phyloP scores from a whole-genome alignment of 2,797 vertebrate genomes.

The Cynodonichthys magdalenae region DNA sequence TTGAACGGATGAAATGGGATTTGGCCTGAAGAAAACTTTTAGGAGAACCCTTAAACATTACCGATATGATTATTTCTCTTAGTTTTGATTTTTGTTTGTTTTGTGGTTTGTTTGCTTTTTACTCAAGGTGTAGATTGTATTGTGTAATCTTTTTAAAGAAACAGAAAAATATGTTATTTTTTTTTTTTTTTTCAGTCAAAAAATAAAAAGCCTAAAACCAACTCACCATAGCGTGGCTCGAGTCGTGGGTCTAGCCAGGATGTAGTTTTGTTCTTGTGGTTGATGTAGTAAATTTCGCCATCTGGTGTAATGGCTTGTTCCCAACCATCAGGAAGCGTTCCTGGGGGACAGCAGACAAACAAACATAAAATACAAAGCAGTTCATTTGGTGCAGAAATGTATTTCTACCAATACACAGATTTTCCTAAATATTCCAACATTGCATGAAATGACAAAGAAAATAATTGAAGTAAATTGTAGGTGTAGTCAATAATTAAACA shows the following conservation, averaged over 20 bases:
- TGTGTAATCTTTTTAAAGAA: not conserved
- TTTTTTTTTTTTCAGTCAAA: not conserved
- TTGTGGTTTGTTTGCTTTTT: too few relatives aligned
- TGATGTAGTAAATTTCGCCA: slow-evolving; percentile 99
- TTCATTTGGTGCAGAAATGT: slow-evolving; percentile 19
- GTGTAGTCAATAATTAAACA: not conserved
- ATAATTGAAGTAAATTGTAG: not conserved
- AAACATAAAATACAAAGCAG: slow-evolving; percentile 45
- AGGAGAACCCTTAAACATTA: too few relatives aligned
- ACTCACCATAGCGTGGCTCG: slow-evolving; percentile 96
- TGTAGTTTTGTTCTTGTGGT: slow-evolving; percentile 99
- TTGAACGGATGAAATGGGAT: too few relatives aligned
- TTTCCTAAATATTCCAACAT: not conserved
- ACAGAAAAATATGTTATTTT: not conserved
- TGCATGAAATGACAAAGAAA: not conserved
- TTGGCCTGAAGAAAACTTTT: too few relatives aligned
- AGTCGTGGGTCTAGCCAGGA: slow-evolving; percentile 98
- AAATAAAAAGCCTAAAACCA: slow-evolving; percentile 16
- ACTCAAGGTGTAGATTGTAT: too few relatives aligned
- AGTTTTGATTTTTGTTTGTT: too few relatives aligned
- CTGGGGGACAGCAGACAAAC: slow-evolving; percentile 81
- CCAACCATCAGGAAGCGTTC: slow-evolving; percentile 97
- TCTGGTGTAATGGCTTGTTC: slow-evolving; percentile 98
- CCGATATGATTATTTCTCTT: too few relatives aligned
- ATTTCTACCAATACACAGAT: not conserved